phyloP scores from a whole-genome alignment of 2,797 vertebrate species.

The Podarcis lilfordi region DNA sequence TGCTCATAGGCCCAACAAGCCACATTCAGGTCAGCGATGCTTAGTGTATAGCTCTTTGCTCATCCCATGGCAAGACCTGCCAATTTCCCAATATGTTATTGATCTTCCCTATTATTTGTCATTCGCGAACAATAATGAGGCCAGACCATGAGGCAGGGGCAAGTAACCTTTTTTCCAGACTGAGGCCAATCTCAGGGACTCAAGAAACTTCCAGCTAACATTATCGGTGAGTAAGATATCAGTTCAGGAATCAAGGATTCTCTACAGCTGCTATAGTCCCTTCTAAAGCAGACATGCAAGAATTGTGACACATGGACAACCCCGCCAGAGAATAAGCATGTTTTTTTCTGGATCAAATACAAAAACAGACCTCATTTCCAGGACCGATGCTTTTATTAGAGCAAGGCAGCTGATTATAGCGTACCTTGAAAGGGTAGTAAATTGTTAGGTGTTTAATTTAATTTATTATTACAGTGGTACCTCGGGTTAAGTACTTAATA shows the following conservation, averaged over 20 bases:
- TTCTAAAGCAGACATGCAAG: background rate
- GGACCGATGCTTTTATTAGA: too few relatives aligned
- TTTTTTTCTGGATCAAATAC: background rate
- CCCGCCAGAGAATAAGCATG: background rate
- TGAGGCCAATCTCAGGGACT: background rate
- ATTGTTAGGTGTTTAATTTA: too few relatives aligned
- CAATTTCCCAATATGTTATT: slow-evolving; percentile 11
- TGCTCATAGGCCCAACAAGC: background rate
- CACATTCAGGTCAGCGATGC: slow-evolving; percentile 41
- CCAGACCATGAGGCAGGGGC: background rate
- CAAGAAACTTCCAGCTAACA: background rate
- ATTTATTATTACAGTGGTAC: too few relatives aligned
- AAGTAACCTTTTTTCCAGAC: too few relatives aligned
- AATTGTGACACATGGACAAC: background rate
- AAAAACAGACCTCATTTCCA: background rate
- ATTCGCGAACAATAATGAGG: background rate
- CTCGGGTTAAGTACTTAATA: too few relatives aligned
- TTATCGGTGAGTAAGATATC: background rate
- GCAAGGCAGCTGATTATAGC: too few relatives aligned
- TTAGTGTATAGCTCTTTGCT: slow-evolving; percentile 43
- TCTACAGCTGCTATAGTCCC: background rate
- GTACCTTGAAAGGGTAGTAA: too few relatives aligned
- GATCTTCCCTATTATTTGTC: background rate
- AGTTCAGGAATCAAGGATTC: background rate
- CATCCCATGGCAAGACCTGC: slow-evolving; percentile 6